Percentiles rank a stretch among this genome's conserved stretches.
Conservation (phyloP, 64 coral and sea anemone genomes). For the Pocillopora damicornis region DNA sequence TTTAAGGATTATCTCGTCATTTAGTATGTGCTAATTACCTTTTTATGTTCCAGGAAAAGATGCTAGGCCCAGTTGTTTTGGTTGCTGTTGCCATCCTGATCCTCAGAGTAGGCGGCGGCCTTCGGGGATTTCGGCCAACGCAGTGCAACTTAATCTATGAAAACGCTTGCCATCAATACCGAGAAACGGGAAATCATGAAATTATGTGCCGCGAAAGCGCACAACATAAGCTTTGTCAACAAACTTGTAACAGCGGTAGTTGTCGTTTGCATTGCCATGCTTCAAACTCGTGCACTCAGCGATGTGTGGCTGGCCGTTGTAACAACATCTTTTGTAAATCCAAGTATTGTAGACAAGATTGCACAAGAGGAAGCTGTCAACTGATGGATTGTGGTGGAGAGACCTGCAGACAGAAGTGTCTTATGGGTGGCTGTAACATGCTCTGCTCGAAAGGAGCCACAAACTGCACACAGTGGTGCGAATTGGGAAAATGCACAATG, state of each 20-base stretch:
- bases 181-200: constrained; percentile 3
- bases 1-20: no score
- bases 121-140: not conserved
- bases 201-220: constrained; percentile 23
- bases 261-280: constrained; percentile 60
- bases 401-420: constrained; percentile 56
- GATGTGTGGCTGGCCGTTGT: constrained; percentile 66
- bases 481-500: constrained; percentile 73
- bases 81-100: not conserved
- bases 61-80: not conserved
- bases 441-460: constrained; percentile 41
- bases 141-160: constrained; percentile 52
- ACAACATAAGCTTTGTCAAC: constrained; percentile 51
- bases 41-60: not conserved
- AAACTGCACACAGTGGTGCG: constrained; percentile 60
- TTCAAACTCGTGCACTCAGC: constrained; percentile 50
- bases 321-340: constrained; percentile 53
- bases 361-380: constrained; percentile 53
- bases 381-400: constrained; percentile 60
- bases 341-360: constrained; percentile 50
- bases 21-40: no score
- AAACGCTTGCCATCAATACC: constrained; percentile 58
- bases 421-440: constrained; percentile 56
- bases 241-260: constrained; percentile 74
- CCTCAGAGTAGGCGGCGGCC: not conserved